A percentile compares a stretch with the other conserved stretches of the same genome.
Conservation (phyloP, 2,113 vertebrate species). For the Charina bottae region DNA sequence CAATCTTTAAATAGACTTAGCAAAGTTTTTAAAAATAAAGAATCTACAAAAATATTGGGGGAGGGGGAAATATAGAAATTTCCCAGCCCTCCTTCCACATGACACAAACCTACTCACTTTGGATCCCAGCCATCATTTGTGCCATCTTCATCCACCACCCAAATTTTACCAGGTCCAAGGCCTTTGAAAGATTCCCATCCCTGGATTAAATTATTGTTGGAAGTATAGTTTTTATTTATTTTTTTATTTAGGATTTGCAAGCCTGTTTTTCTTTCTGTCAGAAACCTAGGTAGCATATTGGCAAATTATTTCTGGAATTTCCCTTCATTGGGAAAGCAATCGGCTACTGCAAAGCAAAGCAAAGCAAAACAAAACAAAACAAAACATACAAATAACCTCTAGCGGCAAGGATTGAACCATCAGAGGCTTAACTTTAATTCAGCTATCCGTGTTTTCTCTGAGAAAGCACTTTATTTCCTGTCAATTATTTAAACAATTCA, state of each 20-base stretch:
- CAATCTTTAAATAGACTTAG: no score
- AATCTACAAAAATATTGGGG: no score
- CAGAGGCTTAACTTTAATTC: constrained; percentile 31
- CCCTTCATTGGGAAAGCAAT: not conserved
- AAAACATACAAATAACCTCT: not conserved
- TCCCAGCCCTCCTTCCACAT: no score
- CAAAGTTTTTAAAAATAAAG: no score
- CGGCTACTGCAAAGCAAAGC: not conserved
- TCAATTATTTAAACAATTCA: constrained; percentile 43
- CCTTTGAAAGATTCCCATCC: no score
- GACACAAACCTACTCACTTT: no score
- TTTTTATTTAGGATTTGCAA: not conserved
- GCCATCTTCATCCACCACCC: no score
- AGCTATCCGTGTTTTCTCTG: constrained; percentile 48
- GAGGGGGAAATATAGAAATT: no score
- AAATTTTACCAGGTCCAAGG: no score
- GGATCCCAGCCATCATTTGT: no score
- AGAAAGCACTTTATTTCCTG: constrained; percentile 59
- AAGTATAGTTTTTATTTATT: not conserved
- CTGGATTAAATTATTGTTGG: not conserved
- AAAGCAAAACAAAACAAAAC: not conserved
- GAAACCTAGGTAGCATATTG: not conserved
- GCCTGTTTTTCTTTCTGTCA: not conserved
- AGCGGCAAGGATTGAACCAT: not conserved
- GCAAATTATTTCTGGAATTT: not conserved